Base-by-base conservation (phyloP, 2,797 vertebrate genomes). In the Pyrocephalus nanus region DNA sequence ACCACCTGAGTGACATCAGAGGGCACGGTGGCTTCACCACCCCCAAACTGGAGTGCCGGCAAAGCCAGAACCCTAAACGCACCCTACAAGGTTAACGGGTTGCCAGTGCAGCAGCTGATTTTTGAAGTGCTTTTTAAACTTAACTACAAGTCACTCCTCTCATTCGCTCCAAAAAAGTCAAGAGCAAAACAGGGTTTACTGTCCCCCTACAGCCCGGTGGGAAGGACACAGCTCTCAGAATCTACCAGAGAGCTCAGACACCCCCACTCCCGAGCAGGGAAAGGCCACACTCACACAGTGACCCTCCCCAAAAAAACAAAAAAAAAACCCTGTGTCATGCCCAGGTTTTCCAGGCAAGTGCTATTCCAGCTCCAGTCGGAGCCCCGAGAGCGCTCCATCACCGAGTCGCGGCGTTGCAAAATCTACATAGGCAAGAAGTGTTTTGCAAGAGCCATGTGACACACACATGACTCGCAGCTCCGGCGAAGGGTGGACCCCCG, bases 401-500 rank as follows among this genome's bases (percentile, higher is more conserved):
- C 66, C 93, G 66, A 97, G 92, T 91, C 97, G n/a, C 85, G 55
- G 61, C 93, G 91, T 98, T 98, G 97, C 97, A 98, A 98, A 98
- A 98, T 75, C 86, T 95, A 74, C 95, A 75, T 19, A 88, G 92
- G 97, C 95, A 79, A 97, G 92, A 91, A 97, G 95, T 95, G 95
- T 98, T 98, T 98, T 98, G 98, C 98, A 99, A 98, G 97, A 97
- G 86, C 96, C 99, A 99, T 99, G 99, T 99, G 99, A 99, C 97
- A 98, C 86, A 98, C 99, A 98, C 98, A 99, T 99, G 99, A 99
- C 98, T 97, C 86, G 97, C 97, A 97, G 97, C 96, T 96, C 90
- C 92, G 91, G 96, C 78, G 94, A 96, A 95, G 97, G 97, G 97
- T 97, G 97, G 96, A 92, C 76, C 94, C 95, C 95, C 64, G 58